phyloP scores from a whole-genome alignment of 2,888 invertebrate species.

The Drosophila kokeensis region DNA sequence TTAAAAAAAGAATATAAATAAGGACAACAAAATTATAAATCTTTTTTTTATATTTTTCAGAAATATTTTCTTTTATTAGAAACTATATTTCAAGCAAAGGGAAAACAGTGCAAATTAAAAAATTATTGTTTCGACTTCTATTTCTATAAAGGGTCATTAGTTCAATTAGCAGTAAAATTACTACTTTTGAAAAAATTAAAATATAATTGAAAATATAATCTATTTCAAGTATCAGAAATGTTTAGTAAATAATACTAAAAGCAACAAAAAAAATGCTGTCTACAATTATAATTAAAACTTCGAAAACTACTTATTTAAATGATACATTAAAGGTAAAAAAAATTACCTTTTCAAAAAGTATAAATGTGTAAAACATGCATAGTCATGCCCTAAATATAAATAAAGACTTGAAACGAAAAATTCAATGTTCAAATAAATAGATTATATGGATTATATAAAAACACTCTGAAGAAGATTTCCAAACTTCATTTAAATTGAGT shows the following conservation, averaged over 20 bases:
- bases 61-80: not conserved
- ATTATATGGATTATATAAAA: no score
- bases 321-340: not conserved
- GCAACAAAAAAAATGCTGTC: not conserved
- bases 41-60: not conserved
- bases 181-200: no score
- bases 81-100: not conserved
- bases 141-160: not conserved
- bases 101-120: not conserved
- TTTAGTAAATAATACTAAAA: not conserved
- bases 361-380: accelerated
- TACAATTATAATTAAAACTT: not conserved
- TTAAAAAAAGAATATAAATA: no score
- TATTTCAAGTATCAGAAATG: no score
- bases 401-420: not conserved
- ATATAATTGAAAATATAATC: no score
- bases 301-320: not conserved
- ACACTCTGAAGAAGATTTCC: no score
- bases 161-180: no score
- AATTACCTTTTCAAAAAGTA: not conserved
- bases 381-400: not conserved
- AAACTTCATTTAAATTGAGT: no score
- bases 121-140: not conserved
- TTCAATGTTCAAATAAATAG: not conserved
- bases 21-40: no score